A percentile compares a stretch with the other conserved stretches of the same genome.
Conservation (phyloP, 2,797 vertebrate genomes). For the Coracias cyanogaster region DNA sequence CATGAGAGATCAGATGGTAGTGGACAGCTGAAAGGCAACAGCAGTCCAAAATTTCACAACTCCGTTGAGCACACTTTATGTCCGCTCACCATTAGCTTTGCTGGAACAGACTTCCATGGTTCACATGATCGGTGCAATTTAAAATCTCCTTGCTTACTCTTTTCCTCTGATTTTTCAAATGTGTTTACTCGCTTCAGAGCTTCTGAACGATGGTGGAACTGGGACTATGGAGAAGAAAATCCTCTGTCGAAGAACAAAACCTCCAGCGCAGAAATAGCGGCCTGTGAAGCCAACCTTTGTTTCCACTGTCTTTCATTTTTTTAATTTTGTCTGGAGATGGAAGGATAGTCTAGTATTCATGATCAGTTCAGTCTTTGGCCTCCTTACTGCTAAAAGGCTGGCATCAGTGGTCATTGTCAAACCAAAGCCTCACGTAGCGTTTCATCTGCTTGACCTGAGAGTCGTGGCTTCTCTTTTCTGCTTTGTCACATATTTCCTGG, state of each 20-base stretch:
- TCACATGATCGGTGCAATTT: fast-evolving
- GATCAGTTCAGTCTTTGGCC: not conserved
- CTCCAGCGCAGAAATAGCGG: not conserved
- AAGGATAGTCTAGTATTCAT: not conserved
- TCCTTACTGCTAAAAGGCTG: not conserved
- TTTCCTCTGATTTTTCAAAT: not conserved
- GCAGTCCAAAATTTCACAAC: not conserved
- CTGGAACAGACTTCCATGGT: not conserved
- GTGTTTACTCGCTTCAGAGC: not conserved
- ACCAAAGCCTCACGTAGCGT: not conserved
- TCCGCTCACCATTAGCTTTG: not conserved
- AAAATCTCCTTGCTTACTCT: not conserved
- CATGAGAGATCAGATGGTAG: not conserved
- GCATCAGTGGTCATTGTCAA: not conserved
- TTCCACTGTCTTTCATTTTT: not conserved
- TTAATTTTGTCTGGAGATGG: not conserved
- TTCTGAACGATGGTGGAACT: not conserved
- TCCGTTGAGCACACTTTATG: not conserved
- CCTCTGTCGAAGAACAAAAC: not conserved
- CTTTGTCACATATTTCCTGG: not conserved
- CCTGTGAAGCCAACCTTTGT: not conserved
- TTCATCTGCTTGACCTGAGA: not conserved
- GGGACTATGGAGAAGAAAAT: not conserved
- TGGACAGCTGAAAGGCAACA: not conserved
- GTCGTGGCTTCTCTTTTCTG: not conserved